Conservation (phyloP, 2,797 vertebrate genomes). For the Sebastes miniatus region DNA sequence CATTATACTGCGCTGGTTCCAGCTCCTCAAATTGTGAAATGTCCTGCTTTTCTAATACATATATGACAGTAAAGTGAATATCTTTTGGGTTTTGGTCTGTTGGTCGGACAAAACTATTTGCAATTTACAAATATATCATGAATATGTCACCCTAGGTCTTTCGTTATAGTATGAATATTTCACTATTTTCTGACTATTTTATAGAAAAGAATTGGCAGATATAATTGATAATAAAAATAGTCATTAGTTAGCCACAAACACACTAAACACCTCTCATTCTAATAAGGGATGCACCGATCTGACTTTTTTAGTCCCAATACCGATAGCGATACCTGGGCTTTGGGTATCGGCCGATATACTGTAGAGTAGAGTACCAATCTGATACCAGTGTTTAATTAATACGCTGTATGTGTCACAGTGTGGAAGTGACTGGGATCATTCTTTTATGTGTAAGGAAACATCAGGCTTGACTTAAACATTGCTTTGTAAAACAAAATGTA, state of each 20-base stretch:
- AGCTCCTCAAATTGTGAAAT: background rate
- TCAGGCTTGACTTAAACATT: no score
- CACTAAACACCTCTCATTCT: background rate
- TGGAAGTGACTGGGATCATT: no score
- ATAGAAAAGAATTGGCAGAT: background rate
- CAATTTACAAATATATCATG: background rate
- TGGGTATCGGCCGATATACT: no score
- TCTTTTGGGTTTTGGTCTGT: background rate
- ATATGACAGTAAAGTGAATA: background rate
- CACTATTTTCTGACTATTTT: background rate
- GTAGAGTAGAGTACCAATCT: no score
- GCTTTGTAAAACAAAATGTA: background rate
- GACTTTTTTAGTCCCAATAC: no score
- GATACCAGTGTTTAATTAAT: no score
- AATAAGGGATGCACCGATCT: background rate
- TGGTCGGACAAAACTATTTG: background rate
- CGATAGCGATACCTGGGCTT: no score
- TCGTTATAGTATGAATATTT: background rate
- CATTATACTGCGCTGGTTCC: background rate
- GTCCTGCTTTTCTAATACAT: background rate
- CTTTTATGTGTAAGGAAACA: no score
- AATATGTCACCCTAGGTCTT: background rate
- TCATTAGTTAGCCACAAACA: background rate
- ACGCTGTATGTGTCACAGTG: no score
- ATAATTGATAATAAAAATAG: background rate